Base-by-base conservation (phyloP, 2,113 vertebrate genomes). In the Apus apus region DNA sequence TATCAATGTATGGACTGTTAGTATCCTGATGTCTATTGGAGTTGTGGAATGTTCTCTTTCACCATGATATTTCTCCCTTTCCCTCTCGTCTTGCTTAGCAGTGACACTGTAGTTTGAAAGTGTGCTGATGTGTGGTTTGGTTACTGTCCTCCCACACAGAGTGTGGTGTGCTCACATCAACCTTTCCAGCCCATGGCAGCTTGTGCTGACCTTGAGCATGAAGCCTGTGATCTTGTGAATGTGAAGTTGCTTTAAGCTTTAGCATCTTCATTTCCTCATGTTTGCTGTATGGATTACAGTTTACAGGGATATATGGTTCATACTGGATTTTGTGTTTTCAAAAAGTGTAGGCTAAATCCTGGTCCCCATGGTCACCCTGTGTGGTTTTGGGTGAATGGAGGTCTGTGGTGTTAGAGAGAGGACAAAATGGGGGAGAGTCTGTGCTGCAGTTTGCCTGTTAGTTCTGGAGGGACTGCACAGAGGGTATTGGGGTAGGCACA, bases 81-180 rank as follows among this genome's bases (percentile, higher is more conserved):
- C 13, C 19, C 30, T 72, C 68, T 78, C 17, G 13, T 11, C 26
- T 73, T 66, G 32, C 58, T 58, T 61, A 54, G 48, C 53, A 51
- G 48, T n/a, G 61, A 45, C 15, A 11, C 10, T 62, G n/a, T 15
- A 64, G 26, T 53, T 79, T 45, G 36, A 57, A 54, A 57, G 65
- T 21, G 27, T 77, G 45, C 54, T 50, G 58, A 7, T 50, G 10
- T 30, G 85, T 73, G 78, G 36, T 79, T 85, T 93, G 53, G 64
- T 85, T 74, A 36, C 66, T 73, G 51, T 65, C 89, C 70, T 94
- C 93, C 93, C 87, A 87, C 94, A 2, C 25, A 29, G 0, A 3
- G 57, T 2, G 2, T 3, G 0, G 46, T 4, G 0, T 27, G 36
- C 60, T 83, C 5, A 0, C 46, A 8, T 79, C 57, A 77, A 91